Base-by-base conservation (phyloP, 2,888 invertebrate genomes). In the Ferrisia virgata region DNA sequence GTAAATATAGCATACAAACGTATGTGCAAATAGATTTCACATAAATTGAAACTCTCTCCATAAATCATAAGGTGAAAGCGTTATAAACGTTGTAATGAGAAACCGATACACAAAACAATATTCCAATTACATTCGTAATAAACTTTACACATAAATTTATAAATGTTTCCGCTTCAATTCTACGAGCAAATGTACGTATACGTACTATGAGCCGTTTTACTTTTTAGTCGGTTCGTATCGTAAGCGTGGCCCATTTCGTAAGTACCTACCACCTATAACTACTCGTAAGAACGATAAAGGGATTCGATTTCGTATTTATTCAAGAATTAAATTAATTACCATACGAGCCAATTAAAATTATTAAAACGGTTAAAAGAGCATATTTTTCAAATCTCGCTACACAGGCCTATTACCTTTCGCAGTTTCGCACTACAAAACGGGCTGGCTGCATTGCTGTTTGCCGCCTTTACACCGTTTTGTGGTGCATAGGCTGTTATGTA, bases 91-190 rank as follows among this genome's bases (percentile, higher is more conserved):
- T 31, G n/a, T 47, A 72, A 72, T 33, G 33, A 25, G 72, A 33
- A 72, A 72, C 33, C 33, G 72, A 72, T 72, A 72, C n/a, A 58
- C 25, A 58, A 58, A 58, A 58, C 58, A 58, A 58, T 58, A 58
- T 58, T 47, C 31, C 72, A 72, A 72, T 72, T 33, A 72, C 33
- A 33, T 33, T 72, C 28, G 33, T 72, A 72, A 72, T 72, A 72
- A 72, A 72, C 72, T 72, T 72, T 72, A 72, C 28, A 72, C 72
- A 72, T 72, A 72, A 72, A 72, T 72, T 72, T 33, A 72, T 33
- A 33, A 53, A 22, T 5, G 25, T 58, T 58, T 58, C 58, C 58
- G 25, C 22, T 58, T 58, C 58, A 9, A 58, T 58, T 25, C 25
- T 25, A 5, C 39, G n/a, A 47, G n/a, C 18, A 4, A 13, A 11